phyloP scores from a whole-genome alignment of 1,140 invertebrate species.

The Zaprionus vittiger region DNA sequence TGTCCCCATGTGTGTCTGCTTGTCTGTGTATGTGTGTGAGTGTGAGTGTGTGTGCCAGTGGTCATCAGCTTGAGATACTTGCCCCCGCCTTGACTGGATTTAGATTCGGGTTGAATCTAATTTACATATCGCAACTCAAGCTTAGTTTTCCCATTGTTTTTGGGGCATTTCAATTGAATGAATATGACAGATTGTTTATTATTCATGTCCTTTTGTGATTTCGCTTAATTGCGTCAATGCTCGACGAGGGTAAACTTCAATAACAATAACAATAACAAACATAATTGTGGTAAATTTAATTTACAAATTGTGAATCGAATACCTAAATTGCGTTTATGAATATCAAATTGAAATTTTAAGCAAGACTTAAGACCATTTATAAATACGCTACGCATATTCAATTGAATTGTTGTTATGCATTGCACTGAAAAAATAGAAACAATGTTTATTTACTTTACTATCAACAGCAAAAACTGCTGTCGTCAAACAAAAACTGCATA shows the following conservation, averaged over 20 bases:
- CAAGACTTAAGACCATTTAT: too few species aligned
- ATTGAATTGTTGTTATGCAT: background rate
- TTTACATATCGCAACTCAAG: conserved; percentile 29
- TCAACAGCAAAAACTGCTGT: background rate
- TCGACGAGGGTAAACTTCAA: background rate
- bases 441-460: background rate
- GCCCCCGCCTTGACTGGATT: background rate
- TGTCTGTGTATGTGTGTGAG: too few species aligned
- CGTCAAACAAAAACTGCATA: background rate
- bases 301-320: conserved; percentile 51
- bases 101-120: background rate
- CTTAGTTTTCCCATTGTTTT: conserved; percentile 8
- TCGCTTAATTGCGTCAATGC: conserved; percentile 20
- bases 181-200: conserved; percentile 52
- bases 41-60: background rate
- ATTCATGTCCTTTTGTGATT: conserved; percentile 56
- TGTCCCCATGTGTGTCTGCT: background rate
- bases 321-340: conserved; percentile 15
- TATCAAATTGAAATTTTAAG: background rate
- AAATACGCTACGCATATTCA: too few species aligned
- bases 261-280: conserved; percentile 3
- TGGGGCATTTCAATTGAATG: conserved; percentile 53
- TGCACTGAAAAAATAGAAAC: too few species aligned
- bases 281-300: conserved; percentile 62
- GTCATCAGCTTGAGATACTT: conserved; percentile 5